phyloP scores from a whole-genome alignment of 2,797 vertebrate genomes.

The Pantherophis vulpinus region DNA sequence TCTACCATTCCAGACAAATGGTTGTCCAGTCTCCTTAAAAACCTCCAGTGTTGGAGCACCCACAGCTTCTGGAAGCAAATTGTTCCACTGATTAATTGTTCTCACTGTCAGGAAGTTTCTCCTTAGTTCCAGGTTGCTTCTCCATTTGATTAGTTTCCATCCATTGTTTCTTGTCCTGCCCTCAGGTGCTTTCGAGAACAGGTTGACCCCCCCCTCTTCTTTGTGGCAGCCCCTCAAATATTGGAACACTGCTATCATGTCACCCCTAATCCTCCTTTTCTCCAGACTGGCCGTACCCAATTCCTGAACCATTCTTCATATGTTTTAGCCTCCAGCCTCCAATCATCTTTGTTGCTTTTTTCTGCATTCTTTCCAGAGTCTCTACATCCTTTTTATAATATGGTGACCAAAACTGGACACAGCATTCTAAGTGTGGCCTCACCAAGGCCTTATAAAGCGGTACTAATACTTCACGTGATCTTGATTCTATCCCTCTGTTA shows the following conservation, averaged over 20 bases:
- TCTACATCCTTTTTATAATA: neutral
- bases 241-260: neutral
- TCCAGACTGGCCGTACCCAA: neutral
- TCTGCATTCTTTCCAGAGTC: neutral
- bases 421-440: neutral
- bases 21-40: neutral
- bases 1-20: neutral
- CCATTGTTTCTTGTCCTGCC: neutral
- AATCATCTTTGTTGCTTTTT: neutral
- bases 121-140: neutral
- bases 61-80: neutral
- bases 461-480: neutral
- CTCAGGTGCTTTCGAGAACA: too few species aligned
- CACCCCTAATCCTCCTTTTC: neutral
- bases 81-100: rapidly evolving
- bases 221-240: neutral
- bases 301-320: neutral
- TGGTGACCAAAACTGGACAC: neutral
- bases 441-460: neutral
- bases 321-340: neutral
- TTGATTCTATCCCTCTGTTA: neutral
- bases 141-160: neutral
- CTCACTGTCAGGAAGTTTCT: neutral
- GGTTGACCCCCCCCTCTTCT: too few species aligned
- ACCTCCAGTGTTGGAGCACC: neutral